These are phyloP conservation scores for Oryzias javanicus DNA, from an alignment of 2,113 vertebrate species.

Conservation along the genomic window DNA sequence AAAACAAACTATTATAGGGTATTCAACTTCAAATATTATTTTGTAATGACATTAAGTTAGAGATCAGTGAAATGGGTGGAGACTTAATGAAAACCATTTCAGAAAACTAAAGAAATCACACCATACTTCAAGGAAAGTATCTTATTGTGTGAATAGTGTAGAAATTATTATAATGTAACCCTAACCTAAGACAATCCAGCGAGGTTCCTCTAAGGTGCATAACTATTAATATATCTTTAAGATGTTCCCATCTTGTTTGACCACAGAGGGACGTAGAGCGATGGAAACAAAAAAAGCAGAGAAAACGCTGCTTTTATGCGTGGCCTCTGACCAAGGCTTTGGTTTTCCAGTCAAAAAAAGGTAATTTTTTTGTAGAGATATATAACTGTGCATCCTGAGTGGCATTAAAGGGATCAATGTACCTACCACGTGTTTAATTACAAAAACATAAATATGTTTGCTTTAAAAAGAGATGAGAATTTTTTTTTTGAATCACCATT, in stretches of 20 bases:
- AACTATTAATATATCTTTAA: not conserved
- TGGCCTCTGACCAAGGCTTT: not conserved
- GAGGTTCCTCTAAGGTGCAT: not conserved
- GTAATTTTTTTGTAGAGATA: not conserved
- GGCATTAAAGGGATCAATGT: not conserved
- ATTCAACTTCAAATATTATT: not conserved
- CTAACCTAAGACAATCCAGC: not conserved
- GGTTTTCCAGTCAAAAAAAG: not conserved
- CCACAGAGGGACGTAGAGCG: not conserved
- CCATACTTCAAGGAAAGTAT: not conserved
- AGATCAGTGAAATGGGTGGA: not conserved
- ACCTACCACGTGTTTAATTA: not conserved
- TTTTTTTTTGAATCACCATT: too few species aligned
- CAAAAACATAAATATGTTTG: not conserved
- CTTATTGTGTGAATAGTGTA: not conserved
- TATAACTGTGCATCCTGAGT: not conserved
- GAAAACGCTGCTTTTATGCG: not conserved
- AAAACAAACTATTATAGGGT: too few species aligned
- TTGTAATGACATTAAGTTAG: not conserved
- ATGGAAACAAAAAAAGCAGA: not conserved
- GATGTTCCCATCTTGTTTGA: not conserved
- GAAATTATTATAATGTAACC: not conserved
- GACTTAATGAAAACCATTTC: not conserved
- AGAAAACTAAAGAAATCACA: not conserved
- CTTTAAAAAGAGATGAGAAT: too few species aligned